Evolutionary conservation across 1,140 invertebrate species (phyloP).

Genomic region (Ostrea edulis): DNA sequence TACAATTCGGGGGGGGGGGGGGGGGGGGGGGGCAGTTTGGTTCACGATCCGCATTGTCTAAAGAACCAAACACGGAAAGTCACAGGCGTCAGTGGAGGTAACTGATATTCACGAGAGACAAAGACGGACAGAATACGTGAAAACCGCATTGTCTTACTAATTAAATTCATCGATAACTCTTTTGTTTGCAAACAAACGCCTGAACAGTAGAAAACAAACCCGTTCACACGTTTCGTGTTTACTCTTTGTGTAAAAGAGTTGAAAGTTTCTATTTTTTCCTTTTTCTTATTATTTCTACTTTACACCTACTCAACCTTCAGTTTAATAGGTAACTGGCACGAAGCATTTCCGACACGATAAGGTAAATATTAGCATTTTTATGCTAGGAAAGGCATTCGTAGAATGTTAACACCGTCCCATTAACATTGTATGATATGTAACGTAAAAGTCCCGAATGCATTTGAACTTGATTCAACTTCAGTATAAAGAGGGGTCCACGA

Average conservation of each 20-base stretch:
- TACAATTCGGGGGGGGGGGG: too few species aligned
- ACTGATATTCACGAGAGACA: neutral
- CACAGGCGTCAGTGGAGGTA: neutral
- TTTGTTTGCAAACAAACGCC: neutral
- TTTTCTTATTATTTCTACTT: neutral
- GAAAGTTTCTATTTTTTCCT: neutral
- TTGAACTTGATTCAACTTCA: neutral
- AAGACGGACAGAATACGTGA: neutral
- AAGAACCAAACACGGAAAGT: neutral
- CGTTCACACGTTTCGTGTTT: neutral
- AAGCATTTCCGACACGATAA: neutral
- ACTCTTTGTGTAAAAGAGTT: neutral
- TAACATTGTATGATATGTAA: neutral
- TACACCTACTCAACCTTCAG: neutral
- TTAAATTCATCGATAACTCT: slow-evolving; percentile 9
- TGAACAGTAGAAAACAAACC: neutral
- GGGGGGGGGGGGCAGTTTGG: neutral
- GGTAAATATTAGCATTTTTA: slow-evolving; percentile 8
- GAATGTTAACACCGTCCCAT: neutral
- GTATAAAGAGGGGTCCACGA: neutral
- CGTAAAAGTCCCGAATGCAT: neutral
- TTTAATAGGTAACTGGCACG: slow-evolving; percentile 1
- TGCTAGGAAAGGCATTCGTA: neutral
- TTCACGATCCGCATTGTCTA: neutral
- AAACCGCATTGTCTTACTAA: neutral